Conservation (phyloP, 2,888 invertebrate genomes). For the Cactoblastis cactorum region DNA sequence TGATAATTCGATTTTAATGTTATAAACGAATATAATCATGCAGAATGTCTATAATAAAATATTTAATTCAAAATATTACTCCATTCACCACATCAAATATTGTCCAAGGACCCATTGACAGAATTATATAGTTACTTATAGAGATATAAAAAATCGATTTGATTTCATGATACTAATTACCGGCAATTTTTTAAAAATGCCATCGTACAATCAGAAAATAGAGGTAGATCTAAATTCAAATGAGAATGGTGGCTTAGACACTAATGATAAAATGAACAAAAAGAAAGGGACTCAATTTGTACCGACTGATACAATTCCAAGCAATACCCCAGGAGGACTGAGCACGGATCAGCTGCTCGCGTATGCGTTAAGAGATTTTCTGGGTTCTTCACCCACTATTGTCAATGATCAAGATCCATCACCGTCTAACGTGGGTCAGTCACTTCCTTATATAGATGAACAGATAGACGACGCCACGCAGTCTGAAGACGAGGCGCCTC, state of each 20-base stretch:
- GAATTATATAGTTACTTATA: constrained; percentile 6
- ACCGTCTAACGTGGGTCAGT: constrained; percentile 41
- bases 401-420: constrained; percentile 41
- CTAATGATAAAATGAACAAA: constrained; percentile 45
- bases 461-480: constrained; percentile 41
- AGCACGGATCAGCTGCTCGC: constrained; percentile 59
- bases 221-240: constrained; percentile 63
- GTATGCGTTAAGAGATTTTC: constrained; percentile 62
- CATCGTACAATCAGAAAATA: constrained; percentile 65
- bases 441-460: constrained; percentile 65
- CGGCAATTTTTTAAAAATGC: constrained; percentile 49
- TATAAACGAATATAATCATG: constrained; percentile 51
- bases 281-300: constrained; percentile 41
- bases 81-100: constrained; percentile 5
- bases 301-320: constrained; percentile 34
- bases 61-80: constrained; percentile 28
- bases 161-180: constrained; percentile 34
- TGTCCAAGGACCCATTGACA: neutral
- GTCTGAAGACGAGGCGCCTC: constrained; percentile 56
- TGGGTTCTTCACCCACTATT: constrained; percentile 40
- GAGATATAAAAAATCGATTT: constrained; percentile 16
- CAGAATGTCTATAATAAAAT: constrained; percentile 34
- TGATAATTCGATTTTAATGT: constrained; percentile 32
- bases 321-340: constrained; percentile 45
- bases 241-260: constrained; percentile 49